Conservation (phyloP, 2,888 invertebrate genomes). For the Epinotia demarniana region DNA sequence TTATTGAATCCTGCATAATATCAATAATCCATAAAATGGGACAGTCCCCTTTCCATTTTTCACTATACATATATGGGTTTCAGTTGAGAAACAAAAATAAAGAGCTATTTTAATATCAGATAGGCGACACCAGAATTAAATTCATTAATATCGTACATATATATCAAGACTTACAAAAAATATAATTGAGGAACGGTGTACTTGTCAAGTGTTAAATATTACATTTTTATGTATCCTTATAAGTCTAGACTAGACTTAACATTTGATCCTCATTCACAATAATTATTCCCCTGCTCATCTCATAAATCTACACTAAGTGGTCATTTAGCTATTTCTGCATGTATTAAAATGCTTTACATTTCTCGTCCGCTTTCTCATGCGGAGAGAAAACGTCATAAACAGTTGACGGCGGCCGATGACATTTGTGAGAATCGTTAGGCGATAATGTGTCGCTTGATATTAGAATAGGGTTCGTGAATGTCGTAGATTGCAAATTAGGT, state of each 20-base stretch:
- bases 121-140: neutral
- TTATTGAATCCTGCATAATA: neutral
- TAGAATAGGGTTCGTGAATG: slow-evolving; percentile 29
- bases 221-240: neutral
- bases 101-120: too few relatives aligned
- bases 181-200: neutral
- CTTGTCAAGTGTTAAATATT: neutral
- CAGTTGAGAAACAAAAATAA: too few relatives aligned
- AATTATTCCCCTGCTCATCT: slow-evolving; percentile 14
- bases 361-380: slow-evolving; percentile 31
- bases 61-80: neutral
- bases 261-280: slow-evolving; percentile 4
- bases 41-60: neutral
- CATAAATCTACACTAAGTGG: slow-evolving; percentile 25
- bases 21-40: neutral
- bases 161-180: slow-evolving; percentile 1
- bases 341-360: slow-evolving; percentile 32
- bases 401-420: slow-evolving; percentile 23
- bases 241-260: slow-evolving; percentile 12
- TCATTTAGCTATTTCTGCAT: slow-evolving; percentile 37
- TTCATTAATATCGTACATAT: neutral
- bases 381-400: slow-evolving; percentile 35
- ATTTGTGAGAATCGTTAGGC: slow-evolving; percentile 22
- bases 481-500: slow-evolving; percentile 7
- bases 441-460: slow-evolving; percentile 22